Percentiles rank a stretch among this genome's conserved stretches.
These are phyloP conservation scores for Plusia festucae DNA, from an alignment of 2,888 invertebrate genomes.

Conservation along the genomic window DNA sequence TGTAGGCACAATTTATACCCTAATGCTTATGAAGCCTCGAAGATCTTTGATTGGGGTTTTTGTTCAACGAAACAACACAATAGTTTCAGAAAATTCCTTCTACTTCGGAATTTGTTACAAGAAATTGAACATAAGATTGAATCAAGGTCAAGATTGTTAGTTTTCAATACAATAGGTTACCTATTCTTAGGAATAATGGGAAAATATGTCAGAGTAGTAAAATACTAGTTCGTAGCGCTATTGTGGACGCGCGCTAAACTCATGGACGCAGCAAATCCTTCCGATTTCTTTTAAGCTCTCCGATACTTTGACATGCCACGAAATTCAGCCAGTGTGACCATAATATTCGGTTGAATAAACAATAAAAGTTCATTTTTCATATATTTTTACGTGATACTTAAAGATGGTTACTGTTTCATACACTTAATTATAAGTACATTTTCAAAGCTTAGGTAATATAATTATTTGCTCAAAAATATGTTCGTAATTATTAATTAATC, in stretches of 20 bases:
- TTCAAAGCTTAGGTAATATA: too few species aligned
- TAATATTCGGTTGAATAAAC: background rate
- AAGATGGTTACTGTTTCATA: background rate
- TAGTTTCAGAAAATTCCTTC: background rate
- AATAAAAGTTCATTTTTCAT: too few species aligned
- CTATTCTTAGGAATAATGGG: slow-evolving; percentile 2
- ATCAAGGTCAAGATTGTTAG: slow-evolving; percentile 3
- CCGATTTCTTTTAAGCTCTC: slow-evolving; percentile 61
- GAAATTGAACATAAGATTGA: background rate
- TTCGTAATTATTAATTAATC: too few species aligned
- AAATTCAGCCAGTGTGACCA: slow-evolving; percentile 18
- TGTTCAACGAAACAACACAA: background rate
- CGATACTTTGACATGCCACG: slow-evolving; percentile 10
- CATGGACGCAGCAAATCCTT: slow-evolving; percentile 79
- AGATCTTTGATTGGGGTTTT: slow-evolving; percentile 7
- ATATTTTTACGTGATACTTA: too few species aligned
- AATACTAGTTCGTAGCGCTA: slow-evolving; percentile 7
- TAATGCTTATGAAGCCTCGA: background rate
- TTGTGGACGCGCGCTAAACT: slow-evolving; percentile 60
- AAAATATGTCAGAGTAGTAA: background rate
- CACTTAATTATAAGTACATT: background rate
- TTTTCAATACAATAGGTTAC: slow-evolving; percentile 3
- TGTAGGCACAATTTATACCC: background rate
- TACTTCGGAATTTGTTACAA: background rate
- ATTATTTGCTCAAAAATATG: too few species aligned